A percentile compares a stretch with the other conserved stretches of the same genome.
phyloP scores from a whole-genome alignment of 2,888 invertebrate species.

The Drosophila peninsularis region DNA sequence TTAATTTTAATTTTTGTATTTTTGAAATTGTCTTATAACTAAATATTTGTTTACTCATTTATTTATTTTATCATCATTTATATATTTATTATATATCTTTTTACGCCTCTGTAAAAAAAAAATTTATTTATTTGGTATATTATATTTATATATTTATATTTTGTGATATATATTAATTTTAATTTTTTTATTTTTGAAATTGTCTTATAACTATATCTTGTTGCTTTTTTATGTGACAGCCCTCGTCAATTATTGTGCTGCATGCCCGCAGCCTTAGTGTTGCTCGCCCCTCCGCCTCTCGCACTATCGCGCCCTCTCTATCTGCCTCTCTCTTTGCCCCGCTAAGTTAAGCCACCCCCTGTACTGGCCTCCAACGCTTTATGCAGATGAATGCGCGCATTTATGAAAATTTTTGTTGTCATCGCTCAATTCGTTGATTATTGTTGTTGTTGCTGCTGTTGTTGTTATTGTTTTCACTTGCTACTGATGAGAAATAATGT shows the following conservation, averaged over 20 bases:
- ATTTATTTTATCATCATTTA: too few relatives aligned
- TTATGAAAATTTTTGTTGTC: constrained; percentile 78
- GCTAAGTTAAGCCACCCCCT: constrained; percentile 5
- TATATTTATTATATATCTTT: too few relatives aligned
- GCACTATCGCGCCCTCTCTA: not conserved
- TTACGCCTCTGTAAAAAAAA: too few relatives aligned
- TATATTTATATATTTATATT: too few relatives aligned
- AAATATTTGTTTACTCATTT: too few relatives aligned
- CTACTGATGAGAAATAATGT: constrained; percentile 79
- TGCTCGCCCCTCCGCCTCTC: not conserved
- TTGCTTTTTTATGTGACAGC: not conserved
- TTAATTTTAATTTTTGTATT: too few relatives aligned
- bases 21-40: too few relatives aligned
- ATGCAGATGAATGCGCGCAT: constrained; percentile 80
- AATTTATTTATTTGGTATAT: too few relatives aligned
- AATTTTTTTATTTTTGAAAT: too few relatives aligned
- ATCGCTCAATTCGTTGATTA: constrained; percentile 50
- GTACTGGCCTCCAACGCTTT: constrained; percentile 43
- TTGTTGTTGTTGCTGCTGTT: constrained; percentile 38
- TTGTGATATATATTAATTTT: too few relatives aligned
- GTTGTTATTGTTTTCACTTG: constrained; percentile 37
- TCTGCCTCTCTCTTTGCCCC: constrained; percentile 7
- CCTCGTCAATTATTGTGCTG: constrained; percentile 50
- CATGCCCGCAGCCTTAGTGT: constrained; percentile 31
- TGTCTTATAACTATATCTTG: too few relatives aligned